Base-by-base conservation (phyloP, 2,888 invertebrate genomes). In the Brachynemurus nebulosus region DNA sequence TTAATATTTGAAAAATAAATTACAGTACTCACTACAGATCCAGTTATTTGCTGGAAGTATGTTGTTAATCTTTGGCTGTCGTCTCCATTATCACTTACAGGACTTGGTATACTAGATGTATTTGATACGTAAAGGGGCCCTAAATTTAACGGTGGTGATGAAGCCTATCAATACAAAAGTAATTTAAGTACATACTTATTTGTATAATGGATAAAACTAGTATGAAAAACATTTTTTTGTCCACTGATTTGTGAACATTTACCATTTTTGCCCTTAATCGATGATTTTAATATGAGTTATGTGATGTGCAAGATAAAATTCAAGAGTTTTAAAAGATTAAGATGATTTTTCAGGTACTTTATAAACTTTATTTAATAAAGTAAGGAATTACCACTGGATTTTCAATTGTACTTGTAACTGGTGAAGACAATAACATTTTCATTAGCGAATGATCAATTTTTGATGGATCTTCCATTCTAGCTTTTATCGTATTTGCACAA, bases 31-130 rank as follows among this genome's bases (percentile, higher is more conserved):
- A 42, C 35, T 34, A 16, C 23, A 11, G 34, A 7, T 17, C 42
- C 42, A 11, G 42, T 27, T 7, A 42, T 21, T 35, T 42, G 21
- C 35, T 42, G 42, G 12, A 42, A 42, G 23, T 42, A 42, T 27
- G 17, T 35, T 16, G 42, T 16, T 12, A 42, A 21, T 21, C 35
- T 42, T 21, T 35, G 40, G 27, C 30, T 40, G 17, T 40, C 40
- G 35, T 42, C 42, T 12, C 36, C 34, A 20, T 20, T 35, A 16
- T 42, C 42, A 35, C 42, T 42, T 20, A 36, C 23, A 11, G 42
- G 42, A 21, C 42, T 42, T 5, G 42, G 35, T 25, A 40, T 18
- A 40, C 27, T 40, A 17, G 40, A 16, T 17, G 25, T 27, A 25
- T 25, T 27, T 14, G 40, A 27, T 23, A 40, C 27, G 17, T 40